Percentiles rank a stretch among this genome's conserved stretches.
Evolutionary conservation across 2,888 invertebrate genomes (phyloP).

Genomic region (Gari tellinella): DNA sequence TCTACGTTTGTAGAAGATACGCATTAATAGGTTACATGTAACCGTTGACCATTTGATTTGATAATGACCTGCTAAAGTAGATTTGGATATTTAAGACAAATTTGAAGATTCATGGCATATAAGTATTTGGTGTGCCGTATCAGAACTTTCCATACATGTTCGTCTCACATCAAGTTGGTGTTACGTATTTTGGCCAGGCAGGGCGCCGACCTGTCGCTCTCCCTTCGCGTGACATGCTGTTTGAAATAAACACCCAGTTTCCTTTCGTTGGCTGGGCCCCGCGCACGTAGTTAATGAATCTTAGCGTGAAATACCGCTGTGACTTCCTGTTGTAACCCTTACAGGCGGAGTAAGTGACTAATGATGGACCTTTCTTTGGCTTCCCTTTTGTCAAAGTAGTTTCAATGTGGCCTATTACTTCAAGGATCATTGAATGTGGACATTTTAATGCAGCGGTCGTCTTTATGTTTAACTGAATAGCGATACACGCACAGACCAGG

Average conservation of each 20-base stretch:
- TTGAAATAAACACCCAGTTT: slow-evolving; percentile 33
- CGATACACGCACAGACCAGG: slow-evolving; percentile 26
- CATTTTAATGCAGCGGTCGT: slow-evolving; percentile 17
- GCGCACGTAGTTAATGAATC: slow-evolving; percentile 39
- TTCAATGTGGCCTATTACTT: slow-evolving; percentile 36
- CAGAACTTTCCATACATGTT: too few species aligned
- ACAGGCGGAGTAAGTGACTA: slow-evolving; percentile 54
- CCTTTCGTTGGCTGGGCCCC: slow-evolving; percentile 1
- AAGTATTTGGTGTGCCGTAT: too few species aligned
- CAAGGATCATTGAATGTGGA: slow-evolving; percentile 37
- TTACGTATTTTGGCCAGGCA: slow-evolving; percentile 1
- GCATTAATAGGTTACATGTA: too few species aligned
- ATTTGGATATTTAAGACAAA: too few species aligned
- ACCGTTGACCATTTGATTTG: too few species aligned
- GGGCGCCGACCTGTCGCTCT: slow-evolving; percentile 49
- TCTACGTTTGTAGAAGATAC: too few species aligned
- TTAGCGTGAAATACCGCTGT: slow-evolving; percentile 59
- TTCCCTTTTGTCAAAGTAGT: slow-evolving; percentile 19
- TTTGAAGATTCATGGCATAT: too few species aligned
- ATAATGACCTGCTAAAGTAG: too few species aligned
- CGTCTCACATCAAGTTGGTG: too few species aligned
- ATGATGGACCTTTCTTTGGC: slow-evolving; percentile 39
- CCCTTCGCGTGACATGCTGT: slow-evolving; percentile 39
- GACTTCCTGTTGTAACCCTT: slow-evolving; percentile 49
- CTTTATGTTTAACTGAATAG: slow-evolving; percentile 14